These are phyloP conservation scores for Phengaris arion DNA, from an alignment of 2,888 invertebrate species.

Conservation along the genomic window DNA sequence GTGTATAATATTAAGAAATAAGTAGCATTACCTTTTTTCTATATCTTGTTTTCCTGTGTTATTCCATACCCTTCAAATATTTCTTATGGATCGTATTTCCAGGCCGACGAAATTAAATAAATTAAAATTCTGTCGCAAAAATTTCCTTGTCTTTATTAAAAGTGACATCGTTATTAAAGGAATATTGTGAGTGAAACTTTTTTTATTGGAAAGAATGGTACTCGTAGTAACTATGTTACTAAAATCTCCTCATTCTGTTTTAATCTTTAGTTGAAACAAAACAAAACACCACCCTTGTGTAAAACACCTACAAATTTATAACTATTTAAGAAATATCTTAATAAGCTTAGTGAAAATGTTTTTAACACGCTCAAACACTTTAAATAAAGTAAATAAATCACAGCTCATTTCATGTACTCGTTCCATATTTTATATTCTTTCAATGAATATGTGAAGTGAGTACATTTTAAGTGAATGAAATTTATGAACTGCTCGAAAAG, in stretches of 20 bases:
- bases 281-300: too few species aligned
- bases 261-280: too few species aligned
- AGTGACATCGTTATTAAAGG: not conserved
- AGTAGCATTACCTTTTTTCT: too few species aligned
- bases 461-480: conserved; percentile 18
- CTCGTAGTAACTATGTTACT: not conserved
- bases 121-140: not conserved
- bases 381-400: not conserved
- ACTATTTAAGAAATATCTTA: too few species aligned
- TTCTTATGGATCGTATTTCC: not conserved
- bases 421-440: not conserved
- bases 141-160: conserved; percentile 2
- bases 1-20: too few species aligned
- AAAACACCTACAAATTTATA: too few species aligned
- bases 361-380: not conserved
- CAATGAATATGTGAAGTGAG: not conserved
- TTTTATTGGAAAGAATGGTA: too few species aligned
- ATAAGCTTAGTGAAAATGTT: too few species aligned
- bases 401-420: not conserved
- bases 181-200: not conserved
- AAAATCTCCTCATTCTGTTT: not conserved
- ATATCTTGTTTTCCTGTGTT: too few species aligned
- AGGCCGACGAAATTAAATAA: not conserved
- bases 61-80: too few species aligned
- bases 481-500: not conserved